These are phyloP conservation scores for Macropis europaea DNA, from an alignment of 2,888 invertebrate genomes.

Conservation along the genomic window DNA sequence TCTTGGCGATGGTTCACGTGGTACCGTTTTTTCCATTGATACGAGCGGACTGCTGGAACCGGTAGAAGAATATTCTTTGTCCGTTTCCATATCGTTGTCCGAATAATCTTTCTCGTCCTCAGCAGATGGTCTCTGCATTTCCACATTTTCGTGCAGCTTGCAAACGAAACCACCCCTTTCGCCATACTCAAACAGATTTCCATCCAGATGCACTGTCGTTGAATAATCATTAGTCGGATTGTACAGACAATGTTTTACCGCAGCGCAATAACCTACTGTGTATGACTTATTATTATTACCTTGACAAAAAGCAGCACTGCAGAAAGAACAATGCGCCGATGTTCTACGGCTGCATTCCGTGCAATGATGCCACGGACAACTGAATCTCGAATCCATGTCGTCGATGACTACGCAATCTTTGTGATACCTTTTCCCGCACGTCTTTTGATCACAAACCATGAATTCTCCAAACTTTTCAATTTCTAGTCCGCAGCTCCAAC, in stretches of 20 bases:
- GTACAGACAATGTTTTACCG: no score
- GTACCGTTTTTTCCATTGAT: constrained; percentile 57
- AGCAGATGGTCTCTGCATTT: constrained; percentile 38
- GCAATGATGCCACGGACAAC: constrained; percentile 76
- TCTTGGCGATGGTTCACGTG: constrained; percentile 71
- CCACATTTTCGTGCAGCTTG: constrained; percentile 65
- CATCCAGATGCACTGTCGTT: constrained; percentile 69
- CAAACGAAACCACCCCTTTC: constrained; percentile 67
- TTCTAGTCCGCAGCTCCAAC: constrained; percentile 71
- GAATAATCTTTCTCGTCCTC: constrained; percentile 68
- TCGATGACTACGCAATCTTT: constrained; percentile 65
- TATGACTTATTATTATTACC: no score
- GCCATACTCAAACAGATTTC: constrained; percentile 67
- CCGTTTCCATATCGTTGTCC: constrained; percentile 69
- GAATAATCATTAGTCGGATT: no score
- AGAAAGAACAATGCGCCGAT: constrained; percentile 70
- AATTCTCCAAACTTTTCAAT: constrained; percentile 59
- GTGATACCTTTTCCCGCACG: constrained; percentile 73
- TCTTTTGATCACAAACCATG: constrained; percentile 69
- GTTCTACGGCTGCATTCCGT: constrained; percentile 71
- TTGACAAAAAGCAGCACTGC: constrained; percentile 75
- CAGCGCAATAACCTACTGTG: no score
- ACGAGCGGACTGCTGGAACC: constrained; percentile 66
- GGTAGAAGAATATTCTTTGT: constrained; percentile 68
- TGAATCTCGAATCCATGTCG: constrained; percentile 66